These are phyloP conservation scores for Slavum lentiscoides DNA, from an alignment of 2,888 invertebrate species.

Conservation along the genomic window DNA sequence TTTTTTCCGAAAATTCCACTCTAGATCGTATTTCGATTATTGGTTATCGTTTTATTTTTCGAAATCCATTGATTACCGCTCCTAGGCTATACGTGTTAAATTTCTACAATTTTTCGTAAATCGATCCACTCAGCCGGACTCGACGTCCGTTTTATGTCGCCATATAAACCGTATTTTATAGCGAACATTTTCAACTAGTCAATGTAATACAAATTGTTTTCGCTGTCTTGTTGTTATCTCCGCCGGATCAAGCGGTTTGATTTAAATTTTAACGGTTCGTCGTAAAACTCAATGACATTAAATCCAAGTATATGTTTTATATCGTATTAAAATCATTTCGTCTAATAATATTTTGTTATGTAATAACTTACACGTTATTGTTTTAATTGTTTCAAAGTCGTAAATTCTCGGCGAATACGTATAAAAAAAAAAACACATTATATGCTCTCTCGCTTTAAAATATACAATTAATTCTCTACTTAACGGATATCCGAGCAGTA, in stretches of 20 bases:
- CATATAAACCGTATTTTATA: neutral
- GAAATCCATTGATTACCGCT: too few species aligned
- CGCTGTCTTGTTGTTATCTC: neutral
- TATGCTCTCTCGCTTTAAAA: too few species aligned
- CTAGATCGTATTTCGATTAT: too few species aligned
- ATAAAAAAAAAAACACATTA: too few species aligned
- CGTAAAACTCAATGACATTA: neutral
- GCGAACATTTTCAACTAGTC: neutral
- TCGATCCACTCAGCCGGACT: neutral
- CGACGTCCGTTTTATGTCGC: neutral
- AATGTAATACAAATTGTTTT: neutral
- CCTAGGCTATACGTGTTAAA: neutral
- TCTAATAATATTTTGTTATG: neutral
- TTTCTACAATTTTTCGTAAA: neutral
- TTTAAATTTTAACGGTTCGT: neutral
- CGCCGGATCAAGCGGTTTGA: neutral
- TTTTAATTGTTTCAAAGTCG: too few species aligned
- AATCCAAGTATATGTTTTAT: too few species aligned
- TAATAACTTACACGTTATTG: neutral
- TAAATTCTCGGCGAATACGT: too few species aligned
- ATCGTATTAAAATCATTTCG: too few species aligned
- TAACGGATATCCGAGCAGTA: too few species aligned
- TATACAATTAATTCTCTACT: too few species aligned
- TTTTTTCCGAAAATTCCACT: too few species aligned
- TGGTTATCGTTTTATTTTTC: too few species aligned